Evolutionary conservation across 2,797 vertebrate species (phyloP).

Genomic region (Decapterus maruadsi): DNA sequence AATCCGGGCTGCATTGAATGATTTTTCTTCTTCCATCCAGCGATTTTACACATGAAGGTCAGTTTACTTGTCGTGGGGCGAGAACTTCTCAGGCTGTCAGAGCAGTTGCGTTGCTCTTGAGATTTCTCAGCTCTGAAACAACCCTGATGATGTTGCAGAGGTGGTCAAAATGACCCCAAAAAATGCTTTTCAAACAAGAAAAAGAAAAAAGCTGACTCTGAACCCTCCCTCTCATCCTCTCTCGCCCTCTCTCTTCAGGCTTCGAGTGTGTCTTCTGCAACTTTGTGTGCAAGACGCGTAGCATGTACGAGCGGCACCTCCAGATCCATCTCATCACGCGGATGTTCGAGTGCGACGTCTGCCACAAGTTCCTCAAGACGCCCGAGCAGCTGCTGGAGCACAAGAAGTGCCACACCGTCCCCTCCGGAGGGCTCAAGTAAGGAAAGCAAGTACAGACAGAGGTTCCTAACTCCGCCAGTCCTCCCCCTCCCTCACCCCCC

Average conservation of each 20-base stretch:
- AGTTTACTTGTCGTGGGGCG: background rate
- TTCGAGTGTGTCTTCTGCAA: conserved; percentile 99
- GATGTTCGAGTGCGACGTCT: conserved; percentile 99
- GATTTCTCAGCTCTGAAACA: background rate
- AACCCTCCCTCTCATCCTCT: conserved; percentile 17
- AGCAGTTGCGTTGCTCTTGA: background rate
- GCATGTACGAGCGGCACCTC: conserved; percentile 98
- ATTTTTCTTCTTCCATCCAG: background rate
- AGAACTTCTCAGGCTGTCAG: background rate
- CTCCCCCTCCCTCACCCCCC: conserved; percentile 43
- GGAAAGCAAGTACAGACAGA: conserved; percentile 98
- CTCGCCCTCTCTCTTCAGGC: conserved; percentile 84
- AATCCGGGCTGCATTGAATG: conserved; percentile 8
- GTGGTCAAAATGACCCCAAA: conserved; percentile 7
- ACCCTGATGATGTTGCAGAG: background rate
- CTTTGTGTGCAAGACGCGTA: conserved; percentile 99
- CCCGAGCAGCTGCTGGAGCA: conserved; percentile 99
- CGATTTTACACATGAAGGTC: background rate
- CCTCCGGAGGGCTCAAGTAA: conserved; percentile 99
- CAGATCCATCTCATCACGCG: conserved; percentile 99
- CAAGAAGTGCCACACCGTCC: conserved; percentile 99
- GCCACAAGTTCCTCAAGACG: conserved; percentile 99
- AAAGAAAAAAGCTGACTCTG: background rate
- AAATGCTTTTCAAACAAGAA: background rate
- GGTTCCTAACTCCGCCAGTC: conserved; percentile 78